These are phyloP conservation scores for Anser brachyrhynchus DNA, from an alignment of 2,113 vertebrate genomes.

Conservation along the genomic window DNA sequence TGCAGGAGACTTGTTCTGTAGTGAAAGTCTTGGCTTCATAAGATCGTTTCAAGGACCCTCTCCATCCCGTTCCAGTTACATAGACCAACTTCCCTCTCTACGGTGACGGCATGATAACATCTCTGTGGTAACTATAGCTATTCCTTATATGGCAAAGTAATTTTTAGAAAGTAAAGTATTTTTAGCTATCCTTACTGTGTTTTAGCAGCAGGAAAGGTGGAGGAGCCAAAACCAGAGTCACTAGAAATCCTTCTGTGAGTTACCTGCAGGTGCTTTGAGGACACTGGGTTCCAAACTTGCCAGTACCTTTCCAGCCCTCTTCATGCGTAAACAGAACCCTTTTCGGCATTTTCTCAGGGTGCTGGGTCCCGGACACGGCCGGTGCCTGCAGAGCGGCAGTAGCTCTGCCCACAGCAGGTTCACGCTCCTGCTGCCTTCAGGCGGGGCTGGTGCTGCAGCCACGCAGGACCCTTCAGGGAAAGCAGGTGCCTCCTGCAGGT, in stretches of 20 bases:
- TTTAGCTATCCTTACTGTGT: neutral
- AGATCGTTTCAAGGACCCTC: accelerated
- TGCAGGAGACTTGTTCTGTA: no score
- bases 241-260: neutral
- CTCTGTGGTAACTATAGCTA: neutral
- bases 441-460: accelerated
- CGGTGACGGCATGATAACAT: neutral
- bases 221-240: neutral
- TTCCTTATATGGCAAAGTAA: neutral
- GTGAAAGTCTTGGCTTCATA: accelerated
- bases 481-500: neutral
- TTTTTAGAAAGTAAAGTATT: slow-evolving; percentile 9
- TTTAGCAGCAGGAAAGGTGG: neutral
- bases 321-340: accelerated
- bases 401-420: neutral
- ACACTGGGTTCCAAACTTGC: accelerated
- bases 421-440: accelerated
- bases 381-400: accelerated
- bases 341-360: accelerated
- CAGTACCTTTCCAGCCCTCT: neutral
- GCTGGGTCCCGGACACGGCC: accelerated
- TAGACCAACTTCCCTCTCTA: neutral
- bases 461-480: accelerated
- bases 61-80: accelerated
- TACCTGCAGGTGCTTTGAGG: accelerated